Base-by-base conservation (phyloP, 2,888 invertebrate genomes). In the Chelonus formosanus region DNA sequence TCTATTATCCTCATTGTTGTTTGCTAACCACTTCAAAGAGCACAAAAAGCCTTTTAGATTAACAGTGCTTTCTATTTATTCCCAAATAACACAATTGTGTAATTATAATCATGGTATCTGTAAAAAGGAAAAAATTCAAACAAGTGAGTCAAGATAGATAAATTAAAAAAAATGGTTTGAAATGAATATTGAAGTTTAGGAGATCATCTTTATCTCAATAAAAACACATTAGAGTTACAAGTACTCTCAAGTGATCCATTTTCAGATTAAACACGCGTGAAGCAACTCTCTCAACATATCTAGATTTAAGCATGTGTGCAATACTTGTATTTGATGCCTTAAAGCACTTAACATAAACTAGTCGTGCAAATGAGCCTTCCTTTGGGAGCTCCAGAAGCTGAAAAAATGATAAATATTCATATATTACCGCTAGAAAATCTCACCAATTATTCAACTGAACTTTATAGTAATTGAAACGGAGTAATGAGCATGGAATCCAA, bases 221-320 rank as follows among this genome's bases (percentile, higher is more conserved):
- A 40, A 40, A 57, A 48, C 50, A 66, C 48, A 64, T 58, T 71
- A 74, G 73, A 73, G 74, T 66, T 50, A 48, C 56, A 40, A 40
- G 73, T 76, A 76, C 78, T 80, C 78, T 79, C 77, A 75, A 75
- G 71, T 79, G 76, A 80, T 82, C 82, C 80, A 82, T 83, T 83
- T 83, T 78, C 76, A 82, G 80, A 81, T 83, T 82, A 82, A 83
- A 83, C 77, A 79, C 78, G 79, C 81, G 79, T 81, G 78, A 81
- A 80, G 81, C 78, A 77, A 74, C 69, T 72, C 77, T 77, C 75
- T 40, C 6, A 4, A 40, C 40, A 40, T 73, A 55, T 60, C 59
- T 67, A 58, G 62, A 57, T 57, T 63, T 58, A 60, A 67, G 63
- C 70, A 61, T 68, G 66, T 68, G 69, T 20, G 20, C 20, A 20